Base-by-base conservation (phyloP, 2,888 invertebrate species). In the Leucoma salicis region DNA sequence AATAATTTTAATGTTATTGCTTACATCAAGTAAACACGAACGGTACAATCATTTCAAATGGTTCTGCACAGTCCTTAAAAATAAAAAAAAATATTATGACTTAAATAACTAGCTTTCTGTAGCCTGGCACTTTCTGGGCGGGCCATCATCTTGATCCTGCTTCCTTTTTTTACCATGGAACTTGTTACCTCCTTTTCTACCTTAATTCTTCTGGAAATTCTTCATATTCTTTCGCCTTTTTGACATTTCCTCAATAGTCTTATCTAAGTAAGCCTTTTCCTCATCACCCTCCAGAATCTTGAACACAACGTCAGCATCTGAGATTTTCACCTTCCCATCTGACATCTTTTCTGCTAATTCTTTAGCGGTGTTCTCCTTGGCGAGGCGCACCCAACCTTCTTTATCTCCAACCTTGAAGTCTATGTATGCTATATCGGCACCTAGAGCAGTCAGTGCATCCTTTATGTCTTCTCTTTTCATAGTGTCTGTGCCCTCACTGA, bases 321-420 rank as follows among this genome's bases (percentile, higher is more conserved):
- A 72, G 2, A 90, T 81, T 49, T 82, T 86, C 12, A 94, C 77
- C 82, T 93, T 93, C 1, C 91, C 91, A 39, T 93, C 92, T 0
- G 91, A 85, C 34, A 94, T 77, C 70, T 94, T 93, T 31, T 92
- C 92, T 12, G 91, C 65, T 38, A 95, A 74, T 39, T 91, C 90
- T 49, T 92, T 91, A 0, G 95, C 96, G 5, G 91, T 79, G 69
- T 95, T 92, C 65, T 94, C 94, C 46, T 92, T 92, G 2, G 91
- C 78, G 37, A 96, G 90, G 29, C 96, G 91, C 12, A 95, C 88
- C 81, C 93, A 94, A 0, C 95, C 97, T 59, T 93, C 92, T 3
- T 91, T 81, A 53, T 95, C 93, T 0, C 95, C 96, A 37, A 92
- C 92, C 56, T 92, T 93, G 72, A 92, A 96, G 69, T 96, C 95